phyloP scores from a whole-genome alignment of 2,888 invertebrate species.

The Acronicta alni region DNA sequence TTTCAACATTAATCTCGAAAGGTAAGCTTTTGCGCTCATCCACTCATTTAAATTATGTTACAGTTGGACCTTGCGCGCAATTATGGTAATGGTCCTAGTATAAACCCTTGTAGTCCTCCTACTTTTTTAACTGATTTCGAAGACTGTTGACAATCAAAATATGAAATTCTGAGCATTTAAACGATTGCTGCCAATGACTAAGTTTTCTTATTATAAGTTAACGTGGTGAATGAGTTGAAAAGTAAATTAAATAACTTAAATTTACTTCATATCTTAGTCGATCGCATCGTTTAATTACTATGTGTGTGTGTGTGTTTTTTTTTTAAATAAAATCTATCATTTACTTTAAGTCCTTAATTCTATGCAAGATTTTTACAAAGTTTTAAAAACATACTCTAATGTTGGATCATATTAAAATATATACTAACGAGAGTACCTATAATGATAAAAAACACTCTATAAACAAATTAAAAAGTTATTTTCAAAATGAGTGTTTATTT shows the following conservation, averaged over 20 bases:
- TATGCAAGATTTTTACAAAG: background rate
- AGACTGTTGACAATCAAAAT: slow-evolving; percentile 29
- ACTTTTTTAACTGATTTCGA: slow-evolving; percentile 29
- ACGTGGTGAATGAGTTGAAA: slow-evolving; percentile 47
- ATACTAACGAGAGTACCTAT: background rate
- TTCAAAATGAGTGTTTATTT: slow-evolving; percentile 19
- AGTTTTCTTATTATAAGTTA: slow-evolving; percentile 59
- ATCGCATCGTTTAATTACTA: slow-evolving; percentile 41
- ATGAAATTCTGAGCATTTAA: slow-evolving; percentile 32
- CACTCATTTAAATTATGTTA: slow-evolving; percentile 57
- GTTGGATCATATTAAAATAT: background rate
- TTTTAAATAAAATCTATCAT: background rate
- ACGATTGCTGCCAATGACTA: slow-evolving; percentile 39
- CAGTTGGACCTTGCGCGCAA: slow-evolving; percentile 46
- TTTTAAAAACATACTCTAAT: slow-evolving; percentile 2
- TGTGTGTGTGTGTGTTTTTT: too few relatives aligned
- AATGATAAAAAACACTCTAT: background rate
- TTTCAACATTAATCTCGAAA: slow-evolving; percentile 63
- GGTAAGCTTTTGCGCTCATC: slow-evolving; percentile 57
- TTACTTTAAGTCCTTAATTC: too few relatives aligned
- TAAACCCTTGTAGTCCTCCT: slow-evolving; percentile 35
- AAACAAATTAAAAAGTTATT: slow-evolving; percentile 13
- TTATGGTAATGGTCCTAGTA: slow-evolving; percentile 51
- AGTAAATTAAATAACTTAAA: slow-evolving; percentile 53
- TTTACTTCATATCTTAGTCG: slow-evolving; percentile 41